Conservation (phyloP, 2,113 vertebrate genomes). For the Furnarius figulus region DNA sequence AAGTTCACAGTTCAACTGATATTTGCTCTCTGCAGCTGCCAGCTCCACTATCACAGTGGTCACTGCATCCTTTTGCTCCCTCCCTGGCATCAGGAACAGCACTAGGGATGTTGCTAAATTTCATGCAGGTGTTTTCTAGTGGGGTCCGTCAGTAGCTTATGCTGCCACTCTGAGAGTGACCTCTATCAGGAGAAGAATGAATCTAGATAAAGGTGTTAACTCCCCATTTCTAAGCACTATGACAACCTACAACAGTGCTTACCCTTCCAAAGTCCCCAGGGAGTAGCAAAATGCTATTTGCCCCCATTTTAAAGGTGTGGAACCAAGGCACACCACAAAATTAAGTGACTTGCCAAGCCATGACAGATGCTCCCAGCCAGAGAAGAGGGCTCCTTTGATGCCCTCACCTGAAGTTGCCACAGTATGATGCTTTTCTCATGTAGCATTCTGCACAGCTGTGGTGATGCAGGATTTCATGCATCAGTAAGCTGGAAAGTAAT, state of each 20-base stretch:
- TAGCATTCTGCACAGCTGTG: not conserved
- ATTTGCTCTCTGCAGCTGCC: not conserved
- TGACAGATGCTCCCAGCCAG: not conserved
- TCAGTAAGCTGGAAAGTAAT: not conserved
- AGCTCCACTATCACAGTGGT: rapidly evolving
- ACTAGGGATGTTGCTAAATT: not conserved
- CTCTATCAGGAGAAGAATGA: not conserved
- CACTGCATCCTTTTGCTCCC: not conserved
- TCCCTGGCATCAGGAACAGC: not conserved
- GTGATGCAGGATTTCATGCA: not conserved
- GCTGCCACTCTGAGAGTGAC: not conserved
- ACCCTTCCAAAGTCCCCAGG: too few relatives aligned
- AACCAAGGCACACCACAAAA: not conserved
- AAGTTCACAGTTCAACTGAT: not conserved
- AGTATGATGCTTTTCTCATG: not conserved
- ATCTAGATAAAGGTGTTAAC: not conserved
- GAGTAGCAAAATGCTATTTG: not conserved
- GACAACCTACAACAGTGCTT: not conserved
- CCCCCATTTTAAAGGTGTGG: not conserved
- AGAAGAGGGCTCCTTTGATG: not conserved
- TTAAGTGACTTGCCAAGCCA: not conserved
- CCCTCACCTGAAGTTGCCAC: not conserved
- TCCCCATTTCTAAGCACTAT: not conserved
- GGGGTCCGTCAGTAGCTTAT: not conserved
- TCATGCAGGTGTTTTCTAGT: not conserved